Percentiles rank a stretch among this genome's conserved stretches.
Conservation (phyloP, 2,797 vertebrate genomes). For the Enteromius mattozi region DNA sequence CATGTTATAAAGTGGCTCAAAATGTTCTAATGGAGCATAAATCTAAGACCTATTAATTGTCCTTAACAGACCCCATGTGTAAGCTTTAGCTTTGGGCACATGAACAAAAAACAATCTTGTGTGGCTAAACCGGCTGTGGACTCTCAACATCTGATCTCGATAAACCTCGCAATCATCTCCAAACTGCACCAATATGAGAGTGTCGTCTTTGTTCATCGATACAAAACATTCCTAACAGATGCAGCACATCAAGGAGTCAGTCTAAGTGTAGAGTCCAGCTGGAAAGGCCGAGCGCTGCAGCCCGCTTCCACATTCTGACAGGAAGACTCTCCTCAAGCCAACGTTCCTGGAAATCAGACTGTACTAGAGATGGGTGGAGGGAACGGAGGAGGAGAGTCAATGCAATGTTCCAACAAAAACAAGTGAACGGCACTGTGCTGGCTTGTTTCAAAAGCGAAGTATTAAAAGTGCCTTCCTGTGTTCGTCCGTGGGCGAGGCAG, state of each 20-base stretch:
- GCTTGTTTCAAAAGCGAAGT: slow-evolving; percentile 32
- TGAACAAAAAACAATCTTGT: not conserved
- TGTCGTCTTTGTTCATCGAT: not conserved
- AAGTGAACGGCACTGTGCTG: slow-evolving; percentile 21
- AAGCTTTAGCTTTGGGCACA: slow-evolving; percentile 1
- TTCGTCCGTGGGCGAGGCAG: not conserved
- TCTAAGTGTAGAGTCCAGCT: slow-evolving; percentile 31
- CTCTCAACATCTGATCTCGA: slow-evolving; percentile 1
- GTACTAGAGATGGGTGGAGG: slow-evolving; percentile 52
- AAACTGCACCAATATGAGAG: slow-evolving; percentile 15
- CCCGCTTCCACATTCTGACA: slow-evolving; percentile 77
- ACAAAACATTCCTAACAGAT: slow-evolving; percentile 31
- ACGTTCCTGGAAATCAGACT: slow-evolving; percentile 84
- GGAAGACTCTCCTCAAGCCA: slow-evolving; percentile 72
- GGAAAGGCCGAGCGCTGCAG: slow-evolving; percentile 25
- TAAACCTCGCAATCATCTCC: not conserved
- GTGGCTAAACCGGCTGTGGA: not conserved
- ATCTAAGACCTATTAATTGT: slow-evolving; percentile 23
- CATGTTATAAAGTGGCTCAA: not conserved
- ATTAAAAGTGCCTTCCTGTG: slow-evolving; percentile 26
- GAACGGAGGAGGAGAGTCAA: not conserved
- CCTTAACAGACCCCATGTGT: slow-evolving; percentile 13
- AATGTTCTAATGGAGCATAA: not conserved
- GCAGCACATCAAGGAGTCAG: slow-evolving; percentile 5
- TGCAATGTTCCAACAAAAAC: slow-evolving; percentile 40